These are phyloP conservation scores for Cuculus canorus DNA, from an alignment of 2,797 vertebrate genomes.

Conservation along the genomic window DNA sequence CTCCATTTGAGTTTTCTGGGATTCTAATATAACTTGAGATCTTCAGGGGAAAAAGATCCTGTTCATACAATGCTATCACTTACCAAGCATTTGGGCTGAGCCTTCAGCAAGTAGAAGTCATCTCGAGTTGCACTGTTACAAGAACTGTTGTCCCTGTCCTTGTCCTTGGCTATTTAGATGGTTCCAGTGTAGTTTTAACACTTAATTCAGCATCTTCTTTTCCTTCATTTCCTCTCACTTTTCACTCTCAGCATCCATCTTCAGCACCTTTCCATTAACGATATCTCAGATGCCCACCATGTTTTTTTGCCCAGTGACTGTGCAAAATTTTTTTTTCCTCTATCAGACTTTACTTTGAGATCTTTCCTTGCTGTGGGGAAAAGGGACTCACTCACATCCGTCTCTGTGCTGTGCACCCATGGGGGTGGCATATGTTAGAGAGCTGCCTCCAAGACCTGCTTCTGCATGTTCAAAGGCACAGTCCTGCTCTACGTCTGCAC, in stretches of 20 bases:
- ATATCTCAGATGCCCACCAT: background rate
- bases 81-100: background rate
- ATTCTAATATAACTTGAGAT: background rate
- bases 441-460: background rate
- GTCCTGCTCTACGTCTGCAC: background rate
- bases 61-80: background rate
- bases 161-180: background rate
- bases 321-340: background rate
- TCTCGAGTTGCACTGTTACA: background rate
- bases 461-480: background rate
- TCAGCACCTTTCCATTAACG: background rate
- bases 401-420: background rate
- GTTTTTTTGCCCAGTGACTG: background rate
- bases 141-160: background rate
- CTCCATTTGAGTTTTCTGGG: background rate
- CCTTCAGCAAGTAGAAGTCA: background rate
- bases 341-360: background rate
- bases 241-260: background rate
- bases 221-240: background rate
- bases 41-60: background rate
- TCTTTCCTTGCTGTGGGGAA: background rate
- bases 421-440: fast-evolving
- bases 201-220: background rate
- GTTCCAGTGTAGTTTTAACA: background rate
- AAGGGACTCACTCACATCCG: background rate